These are phyloP conservation scores for Pammene aurita DNA, from an alignment of 2,888 invertebrate genomes.

Conservation along the genomic window DNA sequence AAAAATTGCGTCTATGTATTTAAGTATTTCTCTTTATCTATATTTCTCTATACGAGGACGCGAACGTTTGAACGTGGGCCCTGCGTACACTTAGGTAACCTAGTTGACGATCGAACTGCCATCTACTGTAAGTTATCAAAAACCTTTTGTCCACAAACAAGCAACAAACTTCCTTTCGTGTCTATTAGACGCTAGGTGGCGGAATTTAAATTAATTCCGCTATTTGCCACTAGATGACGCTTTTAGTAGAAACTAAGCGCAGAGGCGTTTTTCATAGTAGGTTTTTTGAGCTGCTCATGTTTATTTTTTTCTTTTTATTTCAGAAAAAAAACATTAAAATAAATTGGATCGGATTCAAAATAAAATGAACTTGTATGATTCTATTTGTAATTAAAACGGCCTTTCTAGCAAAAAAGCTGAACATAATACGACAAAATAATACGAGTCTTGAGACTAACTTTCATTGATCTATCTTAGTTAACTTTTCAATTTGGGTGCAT, in stretches of 20 bases:
- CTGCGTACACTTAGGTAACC: too few species aligned
- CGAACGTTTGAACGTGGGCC: too few species aligned
- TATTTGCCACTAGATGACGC: slow-evolving; percentile 45
- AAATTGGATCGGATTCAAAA: not conserved
- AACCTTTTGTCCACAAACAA: too few species aligned
- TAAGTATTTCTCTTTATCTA: too few species aligned
- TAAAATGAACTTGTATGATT: too few species aligned
- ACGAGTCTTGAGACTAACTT: not conserved
- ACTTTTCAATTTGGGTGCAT: slow-evolving; percentile 27
- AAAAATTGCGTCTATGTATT: too few species aligned
- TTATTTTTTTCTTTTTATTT: too few species aligned
- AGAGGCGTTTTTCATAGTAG: slow-evolving; percentile 28
- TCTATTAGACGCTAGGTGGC: slow-evolving; percentile 49
- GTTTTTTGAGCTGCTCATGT: not conserved
- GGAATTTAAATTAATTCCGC: not conserved
- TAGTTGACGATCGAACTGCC: too few species aligned
- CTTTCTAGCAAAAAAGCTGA: not conserved
- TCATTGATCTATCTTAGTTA: not conserved
- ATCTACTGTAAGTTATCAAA: not conserved
- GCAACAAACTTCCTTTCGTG: too few species aligned
- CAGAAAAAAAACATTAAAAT: not conserved
- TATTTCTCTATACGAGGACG: too few species aligned
- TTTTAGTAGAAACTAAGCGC: slow-evolving; percentile 1
- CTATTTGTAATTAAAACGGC: too few species aligned
- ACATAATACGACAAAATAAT: slow-evolving; percentile 26